These are phyloP conservation scores for human DNA, from an alignment of 2,113 vertebrate genomes.

Conservation along the genomic window DNA sequence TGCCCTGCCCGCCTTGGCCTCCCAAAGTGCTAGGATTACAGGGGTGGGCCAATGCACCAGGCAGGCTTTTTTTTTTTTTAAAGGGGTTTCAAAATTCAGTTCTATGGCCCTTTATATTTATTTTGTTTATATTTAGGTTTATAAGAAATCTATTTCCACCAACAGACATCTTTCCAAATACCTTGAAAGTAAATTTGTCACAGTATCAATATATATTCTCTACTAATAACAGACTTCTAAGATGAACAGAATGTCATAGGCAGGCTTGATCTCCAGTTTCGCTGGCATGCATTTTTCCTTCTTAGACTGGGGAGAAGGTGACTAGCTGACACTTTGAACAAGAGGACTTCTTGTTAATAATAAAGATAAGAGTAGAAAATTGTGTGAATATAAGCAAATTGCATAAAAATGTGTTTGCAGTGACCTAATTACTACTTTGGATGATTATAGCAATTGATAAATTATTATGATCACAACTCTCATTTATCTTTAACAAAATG, in stretches of 20 bases:
- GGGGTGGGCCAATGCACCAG: no score
- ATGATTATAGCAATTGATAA: background rate
- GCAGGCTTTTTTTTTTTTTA: no score
- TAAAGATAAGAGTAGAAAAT: background rate
- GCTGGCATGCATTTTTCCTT: background rate
- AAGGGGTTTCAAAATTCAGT: background rate
- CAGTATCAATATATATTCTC: background rate
- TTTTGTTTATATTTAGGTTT: background rate
- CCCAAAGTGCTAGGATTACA: no score
- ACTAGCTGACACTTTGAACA: background rate
- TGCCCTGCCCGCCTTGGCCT: no score
- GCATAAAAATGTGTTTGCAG: background rate
- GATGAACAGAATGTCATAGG: background rate
- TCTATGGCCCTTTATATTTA: background rate
- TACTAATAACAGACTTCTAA: background rate
- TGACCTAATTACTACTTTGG: background rate
- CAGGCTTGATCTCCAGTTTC: background rate
- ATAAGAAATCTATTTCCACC: background rate
- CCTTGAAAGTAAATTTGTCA: background rate
- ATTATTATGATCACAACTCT: background rate
- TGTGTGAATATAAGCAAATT: background rate
- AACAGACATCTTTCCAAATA: background rate
- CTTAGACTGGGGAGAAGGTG: background rate
- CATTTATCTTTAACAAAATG: slow-evolving; percentile 9
- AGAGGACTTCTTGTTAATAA: background rate